Evolutionary conservation across 2,113 vertebrate genomes (phyloP), one percentile per base, ranked within the genome.

Genomic region (Strix uralensis): DNA sequence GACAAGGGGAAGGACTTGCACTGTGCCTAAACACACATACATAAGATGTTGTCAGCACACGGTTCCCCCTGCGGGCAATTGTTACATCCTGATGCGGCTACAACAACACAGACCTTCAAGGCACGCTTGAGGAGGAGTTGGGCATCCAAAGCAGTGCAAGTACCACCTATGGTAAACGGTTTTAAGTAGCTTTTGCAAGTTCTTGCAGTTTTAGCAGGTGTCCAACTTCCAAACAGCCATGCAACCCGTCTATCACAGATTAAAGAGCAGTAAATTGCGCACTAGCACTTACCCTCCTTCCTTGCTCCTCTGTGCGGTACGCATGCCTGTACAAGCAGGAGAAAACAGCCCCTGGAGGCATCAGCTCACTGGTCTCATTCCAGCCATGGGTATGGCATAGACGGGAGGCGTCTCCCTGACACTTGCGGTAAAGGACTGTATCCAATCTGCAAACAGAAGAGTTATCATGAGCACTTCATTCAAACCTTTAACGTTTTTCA

Each of bases 281-380:
- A 6, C 5, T 3, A 54, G 9, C 12, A 52, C 98, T 96, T 94
- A 99, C 99, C 98, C 99, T 97, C 66, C 99, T 98, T 7, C 99
- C 99, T 70, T 99, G 99, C 81, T 99, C 99, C 97, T 99, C 99
- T 0, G 99, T 99, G 62, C 99, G 99, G 96, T 99, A 99, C 0
- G 99, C 99, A 6, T 99, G 99, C 63, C 99, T 98, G 90, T 99
- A 99, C 44, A 99, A 96, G 92, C 99, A 99, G 94, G 99, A 99
- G 97, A 99, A 99, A 30, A 99, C 98, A 21, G 99, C 99, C 36
- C 99, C 99, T 0, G 99, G 98, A 4, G 99, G 99, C 98, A 99
- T 99, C 73, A 99, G 97, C 96, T 99, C 99, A 12, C 98, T 99
- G 2, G 99, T 99, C 94, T 99, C 99, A 15, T 99, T 99, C 99